Evolutionary conservation across 2,113 vertebrate species (phyloP), one percentile per base, ranked within the genome.

Genomic region (Mormyrus iriodes): DNA sequence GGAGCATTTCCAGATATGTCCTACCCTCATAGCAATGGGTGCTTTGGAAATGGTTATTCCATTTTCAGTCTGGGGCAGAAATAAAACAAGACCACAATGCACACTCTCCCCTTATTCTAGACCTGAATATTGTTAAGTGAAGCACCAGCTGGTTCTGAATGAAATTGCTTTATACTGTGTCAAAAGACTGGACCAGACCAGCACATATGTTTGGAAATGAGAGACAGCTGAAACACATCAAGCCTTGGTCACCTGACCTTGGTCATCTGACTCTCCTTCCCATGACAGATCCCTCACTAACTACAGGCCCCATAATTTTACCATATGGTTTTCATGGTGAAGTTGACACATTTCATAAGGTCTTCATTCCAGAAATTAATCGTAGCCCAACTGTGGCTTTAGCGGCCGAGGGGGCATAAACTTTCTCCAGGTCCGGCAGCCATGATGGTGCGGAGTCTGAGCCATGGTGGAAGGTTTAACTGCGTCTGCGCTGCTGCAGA

Each of bases 401-500:
- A n/a, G 7, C 24, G n/a, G 24, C 55, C 7, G 7, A 0, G 55
- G 55, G 21, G 2, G 55, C 24, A 10, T 9, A 61, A 24, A 61
- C 7, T n/a, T 61, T n/a, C 21, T 61, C 55, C 21, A 61, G 24
- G 55, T 8, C 8, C 7, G 1, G 55, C 2, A 61, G 7, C 24
- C 55, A 1, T n/a, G 21, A 61, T 61, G 55, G 73, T 19, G 13
- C 73, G 5, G 31, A 19, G 27, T 69, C 61, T 31, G 61, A 69
- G 61, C n/a, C 9, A 27, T 2, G 0, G 86, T 90, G 90, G 89
- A 15, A 7, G n/a, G 53, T 52, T 89, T 88, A 44, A 55, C 27
- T 17, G 51, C 31, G 48, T 24, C 6, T 21, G 27, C 42, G 61
- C 51, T 83, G n/a, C 27, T 86, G 55, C 92, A 96, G 98, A 99